phyloP scores from a whole-genome alignment of 1,140 invertebrate genomes.

The Drosophila triauraria region DNA sequence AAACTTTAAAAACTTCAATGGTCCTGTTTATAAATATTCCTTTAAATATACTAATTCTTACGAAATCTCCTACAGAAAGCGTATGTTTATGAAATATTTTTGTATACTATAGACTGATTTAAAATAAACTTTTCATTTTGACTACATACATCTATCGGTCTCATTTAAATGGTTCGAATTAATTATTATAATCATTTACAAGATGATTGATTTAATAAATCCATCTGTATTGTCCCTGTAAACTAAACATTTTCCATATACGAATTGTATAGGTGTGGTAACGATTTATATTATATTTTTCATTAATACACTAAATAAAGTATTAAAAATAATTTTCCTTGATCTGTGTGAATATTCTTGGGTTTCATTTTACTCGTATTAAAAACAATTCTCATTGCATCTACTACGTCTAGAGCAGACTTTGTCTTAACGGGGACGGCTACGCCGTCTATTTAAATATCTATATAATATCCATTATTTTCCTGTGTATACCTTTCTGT shows the following conservation, averaged over 20 bases:
- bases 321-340: conserved; percentile 15
- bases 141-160: neutral
- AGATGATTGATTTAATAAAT: neutral
- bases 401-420: neutral
- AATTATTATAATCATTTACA: conserved; percentile 12
- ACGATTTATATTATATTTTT: conserved; percentile 5
- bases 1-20: conserved; percentile 6
- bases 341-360: conserved; percentile 18
- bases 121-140: conserved; percentile 13
- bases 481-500: conserved; percentile 5
- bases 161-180: conserved; percentile 4
- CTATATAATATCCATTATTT: neutral
- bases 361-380: neutral
- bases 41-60: conserved; percentile 8
- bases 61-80: neutral
- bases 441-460: no score
- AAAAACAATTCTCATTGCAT: conserved; percentile 1
- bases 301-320: neutral
- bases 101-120: conserved; percentile 1
- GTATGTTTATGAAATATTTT: conserved; percentile 7
- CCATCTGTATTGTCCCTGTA: conserved; percentile 1
- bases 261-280: conserved; percentile 6
- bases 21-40: conserved; percentile 6
- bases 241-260: conserved; percentile 19
- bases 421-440: conserved; percentile 1